These are phyloP conservation scores for Anas georgica DNA, from an alignment of 2,797 vertebrate species.

Conservation along the genomic window DNA sequence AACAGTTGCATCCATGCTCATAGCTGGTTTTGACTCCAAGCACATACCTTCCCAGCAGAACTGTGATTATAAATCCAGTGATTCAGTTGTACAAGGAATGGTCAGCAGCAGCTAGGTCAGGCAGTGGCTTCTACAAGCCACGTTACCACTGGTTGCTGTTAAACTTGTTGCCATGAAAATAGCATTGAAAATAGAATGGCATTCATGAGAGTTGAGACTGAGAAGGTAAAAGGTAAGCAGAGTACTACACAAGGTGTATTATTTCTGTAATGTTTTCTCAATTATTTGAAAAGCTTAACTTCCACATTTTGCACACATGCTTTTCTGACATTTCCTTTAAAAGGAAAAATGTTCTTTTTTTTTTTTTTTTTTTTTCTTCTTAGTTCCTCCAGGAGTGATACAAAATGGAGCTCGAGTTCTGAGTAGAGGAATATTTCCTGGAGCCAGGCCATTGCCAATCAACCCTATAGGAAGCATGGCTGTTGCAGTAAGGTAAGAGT, in stretches of 20 bases:
- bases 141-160: background rate
- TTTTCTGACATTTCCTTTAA: background rate
- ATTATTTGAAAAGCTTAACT: background rate
- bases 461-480: constrained; percentile 91
- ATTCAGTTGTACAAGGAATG: background rate
- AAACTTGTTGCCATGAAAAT: background rate
- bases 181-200: background rate
- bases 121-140: background rate
- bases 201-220: background rate
- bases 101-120: constrained; percentile 7
- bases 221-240: constrained; percentile 29
- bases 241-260: accelerated
- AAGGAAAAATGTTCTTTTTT: background rate
- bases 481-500: constrained; percentile 88
- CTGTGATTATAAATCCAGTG: background rate
- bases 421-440: constrained; percentile 92
- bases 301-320: background rate
- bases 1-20: background rate
- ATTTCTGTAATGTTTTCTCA: background rate
- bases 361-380: background rate
- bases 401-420: constrained; percentile 92
- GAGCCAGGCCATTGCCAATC: constrained; percentile 92
- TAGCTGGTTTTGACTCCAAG: background rate
- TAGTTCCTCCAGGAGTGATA: constrained; percentile 94
- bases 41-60: background rate